phyloP scores from a whole-genome alignment of 1,140 invertebrate species.

The Brachionus koreanus region DNA sequence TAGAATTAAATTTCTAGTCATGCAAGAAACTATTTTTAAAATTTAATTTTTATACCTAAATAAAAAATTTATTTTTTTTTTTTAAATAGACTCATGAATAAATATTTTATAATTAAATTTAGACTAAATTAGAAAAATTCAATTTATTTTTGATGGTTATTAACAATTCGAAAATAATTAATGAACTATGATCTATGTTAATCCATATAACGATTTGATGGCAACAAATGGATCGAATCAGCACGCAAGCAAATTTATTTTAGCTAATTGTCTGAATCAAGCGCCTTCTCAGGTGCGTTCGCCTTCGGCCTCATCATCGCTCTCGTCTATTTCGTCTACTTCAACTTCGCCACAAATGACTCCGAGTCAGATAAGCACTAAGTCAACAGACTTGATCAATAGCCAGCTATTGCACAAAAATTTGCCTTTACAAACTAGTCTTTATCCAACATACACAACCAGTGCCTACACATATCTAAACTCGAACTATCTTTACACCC shows the following conservation, averaged over 20 bases:
- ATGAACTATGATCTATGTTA: constrained; percentile 31
- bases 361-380: background rate
- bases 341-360: constrained; percentile 4
- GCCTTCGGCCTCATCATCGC: background rate
- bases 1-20: background rate
- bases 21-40: background rate
- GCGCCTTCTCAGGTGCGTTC: background rate
- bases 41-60: constrained; percentile 38
- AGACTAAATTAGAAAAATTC: background rate
- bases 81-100: background rate
- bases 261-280: background rate
- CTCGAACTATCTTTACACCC: background rate
- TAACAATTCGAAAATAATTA: background rate
- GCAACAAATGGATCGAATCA: constrained; percentile 1
- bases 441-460: constrained; percentile 22
- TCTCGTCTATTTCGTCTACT: background rate
- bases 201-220: constrained; percentile 12
- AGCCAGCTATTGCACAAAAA: background rate
- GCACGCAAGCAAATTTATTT: background rate
- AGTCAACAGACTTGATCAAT: background rate
- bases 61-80: background rate
- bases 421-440: background rate
- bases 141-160: constrained; percentile 16
- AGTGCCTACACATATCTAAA: background rate
- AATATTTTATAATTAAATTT: constrained; percentile 20